phyloP scores from a whole-genome alignment of 64 coral and sea anemone genomes.

The Anthopleura sola region DNA sequence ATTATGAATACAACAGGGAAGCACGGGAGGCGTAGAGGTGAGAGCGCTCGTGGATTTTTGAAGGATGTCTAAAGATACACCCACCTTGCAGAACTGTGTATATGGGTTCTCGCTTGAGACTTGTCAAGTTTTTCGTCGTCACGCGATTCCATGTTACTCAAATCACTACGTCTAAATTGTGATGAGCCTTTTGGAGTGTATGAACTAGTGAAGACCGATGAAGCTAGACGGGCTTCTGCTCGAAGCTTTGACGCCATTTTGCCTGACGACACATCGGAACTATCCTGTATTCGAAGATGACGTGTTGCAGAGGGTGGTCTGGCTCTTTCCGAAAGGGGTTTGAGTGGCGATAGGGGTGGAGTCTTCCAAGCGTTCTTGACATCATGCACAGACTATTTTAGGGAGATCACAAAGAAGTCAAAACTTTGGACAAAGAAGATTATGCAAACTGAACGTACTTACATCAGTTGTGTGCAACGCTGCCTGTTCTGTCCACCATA shows the following conservation, averaged over 20 bases:
- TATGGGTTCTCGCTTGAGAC: not conserved
- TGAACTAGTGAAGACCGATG: slow-evolving; percentile 36
- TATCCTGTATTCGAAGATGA: slow-evolving; percentile 35
- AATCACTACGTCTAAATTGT: not conserved
- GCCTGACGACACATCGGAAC: slow-evolving; percentile 1
- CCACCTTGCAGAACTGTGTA: not conserved
- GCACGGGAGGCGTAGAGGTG: too few species aligned
- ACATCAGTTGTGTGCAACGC: slow-evolving; percentile 12
- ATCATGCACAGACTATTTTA: slow-evolving; percentile 41
- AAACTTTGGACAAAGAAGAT: not conserved
- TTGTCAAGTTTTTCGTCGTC: not conserved
- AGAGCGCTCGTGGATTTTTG: too few species aligned
- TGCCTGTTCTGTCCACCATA: slow-evolving; percentile 96
- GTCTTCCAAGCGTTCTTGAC: slow-evolving; percentile 74
- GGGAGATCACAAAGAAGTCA: not conserved
- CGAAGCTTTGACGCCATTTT: slow-evolving; percentile 74
- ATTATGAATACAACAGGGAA: too few species aligned
- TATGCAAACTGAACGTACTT: not conserved
- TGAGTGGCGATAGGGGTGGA: slow-evolving; percentile 77
- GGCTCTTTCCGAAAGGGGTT: slow-evolving; percentile 18
- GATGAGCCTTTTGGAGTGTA: slow-evolving; percentile 21
- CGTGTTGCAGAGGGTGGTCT: slow-evolving; percentile 54
- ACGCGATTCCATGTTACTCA: not conserved
- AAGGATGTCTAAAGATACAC: too few species aligned
- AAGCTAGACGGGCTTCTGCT: slow-evolving; percentile 71